These are phyloP conservation scores for Solea senegalensis DNA, from an alignment of 2,113 vertebrate species.

Conservation along the genomic window DNA sequence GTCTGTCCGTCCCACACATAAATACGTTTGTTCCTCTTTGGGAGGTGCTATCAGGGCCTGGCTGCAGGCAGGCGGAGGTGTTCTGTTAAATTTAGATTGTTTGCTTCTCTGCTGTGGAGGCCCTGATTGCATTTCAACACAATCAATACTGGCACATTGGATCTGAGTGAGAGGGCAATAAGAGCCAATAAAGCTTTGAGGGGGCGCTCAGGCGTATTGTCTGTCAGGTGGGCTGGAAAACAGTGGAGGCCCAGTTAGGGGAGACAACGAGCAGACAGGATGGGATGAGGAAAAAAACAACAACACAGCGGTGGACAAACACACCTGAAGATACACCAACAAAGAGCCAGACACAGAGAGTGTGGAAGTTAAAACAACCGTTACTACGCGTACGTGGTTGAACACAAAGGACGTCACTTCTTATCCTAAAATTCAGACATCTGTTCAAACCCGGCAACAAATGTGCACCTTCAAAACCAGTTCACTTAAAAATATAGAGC, in stretches of 20 bases:
- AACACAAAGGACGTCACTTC: too few relatives aligned
- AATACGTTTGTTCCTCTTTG: constrained; percentile 61
- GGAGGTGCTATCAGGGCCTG: constrained; percentile 46
- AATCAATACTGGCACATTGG: constrained; percentile 79
- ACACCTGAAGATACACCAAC: background rate
- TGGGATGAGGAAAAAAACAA: background rate
- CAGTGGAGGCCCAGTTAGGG: constrained; percentile 22
- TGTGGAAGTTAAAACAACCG: too few relatives aligned
- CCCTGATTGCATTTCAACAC: constrained; percentile 78
- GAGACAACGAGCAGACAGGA: constrained; percentile 37
- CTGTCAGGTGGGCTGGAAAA: constrained; percentile 50
- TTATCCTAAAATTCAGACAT: too few relatives aligned
- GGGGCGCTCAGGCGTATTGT: constrained; percentile 46
- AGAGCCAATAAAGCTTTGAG: constrained; percentile 71
- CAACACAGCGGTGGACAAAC: constrained; percentile 30
- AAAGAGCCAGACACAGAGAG: background rate
- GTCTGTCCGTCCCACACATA: constrained; percentile 27
- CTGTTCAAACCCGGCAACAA: too few relatives aligned
- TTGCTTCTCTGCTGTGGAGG: constrained; percentile 67
- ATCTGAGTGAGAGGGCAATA: constrained; percentile 76
- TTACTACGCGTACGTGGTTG: too few relatives aligned
- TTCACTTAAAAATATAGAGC: too few relatives aligned
- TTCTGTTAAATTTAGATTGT: constrained; percentile 77
- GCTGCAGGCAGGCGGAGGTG: constrained; percentile 60
- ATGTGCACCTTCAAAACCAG: too few relatives aligned